Evolutionary conservation across 2,888 invertebrate species (phyloP).

Genomic region (Galeopsomyia nigrocyanea): DNA sequence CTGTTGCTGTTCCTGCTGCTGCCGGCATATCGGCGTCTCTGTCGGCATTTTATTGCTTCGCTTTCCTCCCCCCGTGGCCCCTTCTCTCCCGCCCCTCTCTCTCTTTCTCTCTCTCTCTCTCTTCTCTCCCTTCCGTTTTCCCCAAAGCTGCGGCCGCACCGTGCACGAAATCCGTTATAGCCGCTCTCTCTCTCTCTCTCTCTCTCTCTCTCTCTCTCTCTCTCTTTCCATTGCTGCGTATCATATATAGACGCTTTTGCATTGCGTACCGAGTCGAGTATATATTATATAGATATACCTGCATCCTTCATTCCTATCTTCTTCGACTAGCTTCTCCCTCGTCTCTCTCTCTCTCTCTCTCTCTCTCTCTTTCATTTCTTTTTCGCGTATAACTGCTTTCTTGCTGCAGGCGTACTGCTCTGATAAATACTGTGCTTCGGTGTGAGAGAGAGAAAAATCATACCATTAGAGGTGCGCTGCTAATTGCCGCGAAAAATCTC

Average conservation of each 20-base stretch:
- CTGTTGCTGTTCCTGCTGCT: too few species aligned
- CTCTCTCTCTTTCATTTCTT: too few species aligned
- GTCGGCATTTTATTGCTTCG: conserved; percentile 37
- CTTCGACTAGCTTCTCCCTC: too few species aligned
- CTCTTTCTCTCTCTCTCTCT: conserved; percentile 14
- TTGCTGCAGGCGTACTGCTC: too few species aligned
- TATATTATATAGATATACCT: neutral
- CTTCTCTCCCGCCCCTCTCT: conserved; percentile 24
- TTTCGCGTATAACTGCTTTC: too few species aligned
- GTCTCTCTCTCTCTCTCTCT: too few species aligned
- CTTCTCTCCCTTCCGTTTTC: conserved; percentile 31
- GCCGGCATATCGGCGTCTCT: conserved; percentile 17
- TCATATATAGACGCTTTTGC: neutral
- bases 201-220: too few species aligned
- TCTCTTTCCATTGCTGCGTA: neutral
- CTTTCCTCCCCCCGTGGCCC: conserved; percentile 33
- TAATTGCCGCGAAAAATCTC: too few species aligned
- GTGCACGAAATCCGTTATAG: conserved; percentile 36
- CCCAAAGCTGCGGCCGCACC: conserved; percentile 19
- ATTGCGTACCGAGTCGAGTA: neutral
- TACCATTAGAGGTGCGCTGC: too few species aligned
- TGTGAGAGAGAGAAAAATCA: too few species aligned
- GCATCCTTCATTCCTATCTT: too few species aligned
- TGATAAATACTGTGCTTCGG: too few species aligned
- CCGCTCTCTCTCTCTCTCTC: neutral